phyloP scores from a whole-genome alignment of 2,888 invertebrate genomes.

The Anthophora plumipes region DNA sequence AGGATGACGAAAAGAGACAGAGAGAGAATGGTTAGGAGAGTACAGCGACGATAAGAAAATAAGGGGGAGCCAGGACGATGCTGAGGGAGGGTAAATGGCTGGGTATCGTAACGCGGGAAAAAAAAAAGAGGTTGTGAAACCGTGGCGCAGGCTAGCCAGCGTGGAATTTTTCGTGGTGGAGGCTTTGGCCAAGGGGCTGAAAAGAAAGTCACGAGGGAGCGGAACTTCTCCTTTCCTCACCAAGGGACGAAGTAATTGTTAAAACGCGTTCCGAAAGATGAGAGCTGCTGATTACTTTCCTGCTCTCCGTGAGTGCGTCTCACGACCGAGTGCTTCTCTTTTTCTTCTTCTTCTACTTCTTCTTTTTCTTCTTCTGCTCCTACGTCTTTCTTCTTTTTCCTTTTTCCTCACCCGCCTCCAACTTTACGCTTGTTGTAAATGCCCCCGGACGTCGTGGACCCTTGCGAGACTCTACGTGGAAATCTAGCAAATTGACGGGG shows the following conservation, averaged over 20 bases:
- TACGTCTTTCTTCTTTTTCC: neutral
- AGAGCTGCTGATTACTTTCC: slow-evolving; percentile 70
- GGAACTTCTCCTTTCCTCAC: slow-evolving; percentile 50
- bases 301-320: slow-evolving; percentile 32
- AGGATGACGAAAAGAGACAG: slow-evolving; percentile 55
- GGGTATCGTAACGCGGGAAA: slow-evolving; percentile 44
- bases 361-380: neutral
- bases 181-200: slow-evolving; percentile 58
- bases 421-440: slow-evolving; percentile 17
- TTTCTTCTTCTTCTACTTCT: neutral
- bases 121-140: slow-evolving; percentile 59
- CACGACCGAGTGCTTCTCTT: slow-evolving; percentile 13
- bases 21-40: slow-evolving; percentile 39
- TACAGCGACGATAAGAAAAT: slow-evolving; percentile 67
- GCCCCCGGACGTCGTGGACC: slow-evolving; percentile 13
- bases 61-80: slow-evolving; percentile 43
- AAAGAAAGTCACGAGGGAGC: slow-evolving; percentile 61
- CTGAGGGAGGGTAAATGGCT: slow-evolving; percentile 41
- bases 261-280: slow-evolving; percentile 68
- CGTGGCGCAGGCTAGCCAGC: slow-evolving; percentile 53
- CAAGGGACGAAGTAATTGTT: slow-evolving; percentile 72
- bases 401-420: neutral
- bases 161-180: slow-evolving; percentile 73
- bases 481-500: slow-evolving; percentile 55
- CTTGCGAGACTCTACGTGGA: slow-evolving; percentile 38